phyloP scores from a whole-genome alignment of 2,888 invertebrate species.

The Agrypnus murinus region DNA sequence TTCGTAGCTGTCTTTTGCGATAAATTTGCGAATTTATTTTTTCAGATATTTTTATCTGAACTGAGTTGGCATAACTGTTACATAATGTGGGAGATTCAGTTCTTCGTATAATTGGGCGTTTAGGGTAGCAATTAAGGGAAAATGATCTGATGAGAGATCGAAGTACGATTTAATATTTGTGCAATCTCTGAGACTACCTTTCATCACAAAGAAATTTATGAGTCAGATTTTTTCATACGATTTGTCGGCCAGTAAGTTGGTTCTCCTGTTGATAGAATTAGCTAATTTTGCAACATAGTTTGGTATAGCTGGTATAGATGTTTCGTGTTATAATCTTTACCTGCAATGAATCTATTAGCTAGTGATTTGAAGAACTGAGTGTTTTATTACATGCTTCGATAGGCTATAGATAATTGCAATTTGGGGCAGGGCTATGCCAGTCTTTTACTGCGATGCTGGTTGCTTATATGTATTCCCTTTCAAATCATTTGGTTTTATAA shows the following conservation, averaged over 20 bases:
- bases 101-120: neutral
- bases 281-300: neutral
- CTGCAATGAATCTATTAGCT: neutral
- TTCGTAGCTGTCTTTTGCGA: constrained; percentile 9
- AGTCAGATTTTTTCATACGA: neutral
- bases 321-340: neutral
- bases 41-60: neutral
- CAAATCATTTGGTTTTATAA: neutral
- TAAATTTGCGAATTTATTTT: neutral
- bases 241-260: neutral
- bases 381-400: neutral
- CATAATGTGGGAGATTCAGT: neutral
- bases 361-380: neutral
- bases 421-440: neutral
- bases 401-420: neutral
- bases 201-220: neutral
- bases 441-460: constrained; percentile 17
- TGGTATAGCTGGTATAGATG: neutral
- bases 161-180: neutral
- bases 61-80: neutral
- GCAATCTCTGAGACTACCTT: neutral
- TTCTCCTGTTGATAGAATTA: constrained; percentile 4
- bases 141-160: no score
- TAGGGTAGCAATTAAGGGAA: neutral
- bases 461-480: constrained; percentile 2